phyloP scores from a whole-genome alignment of 2,113 vertebrate genomes.

The Pipra filicauda region DNA sequence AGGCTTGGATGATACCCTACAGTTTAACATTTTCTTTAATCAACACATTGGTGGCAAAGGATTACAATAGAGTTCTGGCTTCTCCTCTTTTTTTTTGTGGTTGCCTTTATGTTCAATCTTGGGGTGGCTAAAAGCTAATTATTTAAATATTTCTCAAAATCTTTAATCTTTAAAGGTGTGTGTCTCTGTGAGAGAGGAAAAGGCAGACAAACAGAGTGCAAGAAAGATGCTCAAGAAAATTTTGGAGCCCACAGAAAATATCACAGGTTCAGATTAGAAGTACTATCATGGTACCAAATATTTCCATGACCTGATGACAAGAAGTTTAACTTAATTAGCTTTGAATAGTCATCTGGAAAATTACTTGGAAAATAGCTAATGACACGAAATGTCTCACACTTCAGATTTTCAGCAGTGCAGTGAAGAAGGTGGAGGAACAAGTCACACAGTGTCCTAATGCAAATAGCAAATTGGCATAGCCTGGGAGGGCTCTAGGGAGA shows the following conservation, averaged over 20 bases:
- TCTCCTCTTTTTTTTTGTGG: conserved; percentile 10
- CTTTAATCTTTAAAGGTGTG: not conserved
- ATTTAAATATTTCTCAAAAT: conserved; percentile 23
- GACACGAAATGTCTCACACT: not conserved
- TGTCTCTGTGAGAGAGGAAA: not conserved
- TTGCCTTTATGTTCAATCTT: conserved; percentile 19
- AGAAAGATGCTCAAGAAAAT: not conserved
- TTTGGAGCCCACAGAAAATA: not conserved
- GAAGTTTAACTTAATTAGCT: not conserved
- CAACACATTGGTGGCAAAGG: conserved; percentile 8
- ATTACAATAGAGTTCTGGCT: not conserved
- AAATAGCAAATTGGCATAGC: not conserved
- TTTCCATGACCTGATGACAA: not conserved
- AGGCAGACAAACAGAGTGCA: not conserved
- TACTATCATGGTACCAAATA: not conserved
- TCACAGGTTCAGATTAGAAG: not conserved
- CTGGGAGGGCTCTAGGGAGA: not conserved
- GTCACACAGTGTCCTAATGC: not conserved
- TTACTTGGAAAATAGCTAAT: not conserved
- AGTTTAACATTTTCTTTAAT: conserved; percentile 43
- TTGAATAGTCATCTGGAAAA: not conserved
- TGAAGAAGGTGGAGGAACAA: not conserved
- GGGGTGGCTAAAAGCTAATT: conserved; percentile 7
- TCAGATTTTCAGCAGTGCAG: not conserved
- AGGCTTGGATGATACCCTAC: not conserved